Conservation (phyloP, 2,113 vertebrate genomes). For the Cyanistes caeruleus region DNA sequence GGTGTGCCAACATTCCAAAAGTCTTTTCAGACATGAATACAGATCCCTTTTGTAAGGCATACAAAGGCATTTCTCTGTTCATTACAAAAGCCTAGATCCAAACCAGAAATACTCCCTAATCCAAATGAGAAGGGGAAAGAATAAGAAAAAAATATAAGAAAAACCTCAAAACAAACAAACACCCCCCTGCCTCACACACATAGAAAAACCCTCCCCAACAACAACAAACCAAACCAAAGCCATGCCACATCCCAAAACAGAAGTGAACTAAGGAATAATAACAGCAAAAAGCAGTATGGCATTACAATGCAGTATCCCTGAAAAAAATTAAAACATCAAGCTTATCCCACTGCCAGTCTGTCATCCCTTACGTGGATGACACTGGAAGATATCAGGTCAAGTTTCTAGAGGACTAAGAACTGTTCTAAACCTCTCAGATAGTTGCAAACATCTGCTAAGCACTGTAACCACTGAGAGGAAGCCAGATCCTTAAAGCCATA, state of each 20-base stretch:
- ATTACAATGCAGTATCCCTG: neutral
- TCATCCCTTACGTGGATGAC: neutral
- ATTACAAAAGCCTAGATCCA: neutral
- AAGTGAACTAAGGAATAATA: neutral
- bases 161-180: neutral
- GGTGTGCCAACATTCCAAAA: slow-evolving; percentile 41
- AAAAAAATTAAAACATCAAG: neutral
- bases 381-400: neutral
- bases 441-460: neutral
- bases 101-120: neutral
- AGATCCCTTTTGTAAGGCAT: slow-evolving; percentile 16
- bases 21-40: slow-evolving; percentile 30
- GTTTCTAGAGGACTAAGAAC: neutral
- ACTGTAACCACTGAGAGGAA: neutral
- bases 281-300: neutral
- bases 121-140: neutral
- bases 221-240: neutral
- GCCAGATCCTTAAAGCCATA: slow-evolving; percentile 24
- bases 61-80: slow-evolving; percentile 23
- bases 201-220: neutral
- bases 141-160: neutral
- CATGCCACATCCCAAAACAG: neutral
- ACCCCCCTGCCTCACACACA: fast-evolving
- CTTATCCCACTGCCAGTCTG: neutral
- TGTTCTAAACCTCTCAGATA: neutral